Conservation (phyloP, 64 coral and sea anemone genomes). For the Trachythela sp. region DNA sequence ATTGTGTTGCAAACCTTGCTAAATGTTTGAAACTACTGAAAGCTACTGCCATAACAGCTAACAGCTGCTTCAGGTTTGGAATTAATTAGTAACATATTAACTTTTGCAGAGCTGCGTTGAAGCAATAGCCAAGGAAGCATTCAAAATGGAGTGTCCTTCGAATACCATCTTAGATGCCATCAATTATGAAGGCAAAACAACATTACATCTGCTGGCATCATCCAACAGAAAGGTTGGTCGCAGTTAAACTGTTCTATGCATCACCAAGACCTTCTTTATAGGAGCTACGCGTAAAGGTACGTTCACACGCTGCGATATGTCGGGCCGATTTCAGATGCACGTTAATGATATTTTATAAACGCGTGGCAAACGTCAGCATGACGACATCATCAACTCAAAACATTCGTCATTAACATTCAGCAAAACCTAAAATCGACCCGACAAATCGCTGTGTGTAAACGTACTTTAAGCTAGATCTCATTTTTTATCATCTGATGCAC, state of each 20-base stretch:
- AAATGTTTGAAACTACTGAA: background rate
- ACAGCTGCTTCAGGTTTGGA: background rate
- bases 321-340: too few species aligned
- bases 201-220: constrained; percentile 80
- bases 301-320: too few species aligned
- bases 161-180: constrained; percentile 77
- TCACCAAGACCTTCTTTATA: background rate
- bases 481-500: too few species aligned
- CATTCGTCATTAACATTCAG: too few species aligned
- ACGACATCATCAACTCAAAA: too few species aligned
- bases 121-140: constrained; percentile 75
- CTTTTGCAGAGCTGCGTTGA: constrained; percentile 83
- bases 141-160: constrained; percentile 62
- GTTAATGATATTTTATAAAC: too few species aligned
- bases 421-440: too few species aligned
- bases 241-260: background rate
- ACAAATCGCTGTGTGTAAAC: too few species aligned
- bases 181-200: constrained; percentile 84
- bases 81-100: background rate
- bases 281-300: too few species aligned
- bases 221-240: constrained; percentile 78
- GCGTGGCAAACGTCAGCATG: too few species aligned
- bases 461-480: too few species aligned
- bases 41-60: background rate
- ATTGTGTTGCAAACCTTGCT: too few species aligned